Percentiles rank a stretch among this genome's conserved stretches.
phyloP scores from a whole-genome alignment of 2,113 vertebrate species.

The Catharus bicknelli region DNA sequence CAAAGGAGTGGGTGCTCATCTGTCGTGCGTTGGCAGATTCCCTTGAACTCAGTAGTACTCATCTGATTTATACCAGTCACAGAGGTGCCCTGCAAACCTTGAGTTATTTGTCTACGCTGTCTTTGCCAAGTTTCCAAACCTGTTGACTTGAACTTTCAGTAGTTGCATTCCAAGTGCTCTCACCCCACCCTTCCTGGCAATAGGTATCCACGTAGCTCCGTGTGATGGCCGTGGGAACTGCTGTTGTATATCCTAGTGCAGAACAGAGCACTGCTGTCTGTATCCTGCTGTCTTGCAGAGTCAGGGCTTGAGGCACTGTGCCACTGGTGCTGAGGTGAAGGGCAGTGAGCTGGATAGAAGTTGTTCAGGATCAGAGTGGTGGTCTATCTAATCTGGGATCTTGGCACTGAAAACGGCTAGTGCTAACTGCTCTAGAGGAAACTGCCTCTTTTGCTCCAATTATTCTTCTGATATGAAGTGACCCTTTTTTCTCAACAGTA shows the following conservation, averaged over 20 bases:
- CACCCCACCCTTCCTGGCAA: conserved; percentile 28
- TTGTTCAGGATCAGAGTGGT: not conserved
- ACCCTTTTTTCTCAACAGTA: not conserved
- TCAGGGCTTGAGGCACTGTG: not conserved
- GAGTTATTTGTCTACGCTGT: not conserved
- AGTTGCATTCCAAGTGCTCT: not conserved
- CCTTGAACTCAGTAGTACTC: not conserved
- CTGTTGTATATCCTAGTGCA: not conserved
- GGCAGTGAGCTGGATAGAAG: not conserved
- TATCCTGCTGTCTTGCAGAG: not conserved
- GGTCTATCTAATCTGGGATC: not conserved
- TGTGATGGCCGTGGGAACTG: not conserved
- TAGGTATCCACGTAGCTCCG: not conserved
- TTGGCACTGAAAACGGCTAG: not conserved
- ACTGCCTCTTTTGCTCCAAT: not conserved
- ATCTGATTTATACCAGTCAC: conserved; percentile 7
- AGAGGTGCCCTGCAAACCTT: conserved; percentile 20
- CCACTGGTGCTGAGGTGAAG: not conserved
- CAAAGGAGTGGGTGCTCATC: not conserved
- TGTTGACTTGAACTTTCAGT: conserved; percentile 51
- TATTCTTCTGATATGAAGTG: not conserved
- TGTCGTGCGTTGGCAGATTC: not conserved
- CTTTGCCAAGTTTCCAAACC: conserved; percentile 44
- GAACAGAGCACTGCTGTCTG: not conserved
- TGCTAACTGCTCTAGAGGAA: not conserved